Evolutionary conservation across 2,888 invertebrate species (phyloP), one percentile per base, ranked within the genome.

Genomic region (Brachyopa scutellaris): DNA sequence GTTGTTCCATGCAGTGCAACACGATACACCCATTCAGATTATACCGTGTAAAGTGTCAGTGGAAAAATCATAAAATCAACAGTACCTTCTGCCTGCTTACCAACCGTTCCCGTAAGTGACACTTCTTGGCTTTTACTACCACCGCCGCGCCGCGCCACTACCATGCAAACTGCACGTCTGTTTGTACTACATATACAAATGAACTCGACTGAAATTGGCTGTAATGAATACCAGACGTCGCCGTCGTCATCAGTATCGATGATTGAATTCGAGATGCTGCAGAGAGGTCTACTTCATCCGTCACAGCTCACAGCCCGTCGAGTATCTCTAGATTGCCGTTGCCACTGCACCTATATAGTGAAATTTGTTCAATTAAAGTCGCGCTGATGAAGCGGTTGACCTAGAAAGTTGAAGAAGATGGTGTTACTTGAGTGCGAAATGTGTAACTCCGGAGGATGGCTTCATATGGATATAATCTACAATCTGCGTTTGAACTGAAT

Each of bases 211-310:
- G 23, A 53, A 33, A 70, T 76, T 69, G 62, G 57, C 42, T 80
- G 76, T 69, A 80, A 80, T 76, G 76, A 76, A 80, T 80, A 69
- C 42, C 69, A 80, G 47, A 66, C 67, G 31, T 55, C 67, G 79
- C n/a, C n/a, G n/a, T 26, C 26, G 26, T 26, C 26, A 6, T 26
- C 26, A 6, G 51, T 70, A 62, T 80, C 76, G 69, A 69, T 80
- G 80, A 80, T 80, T 80, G 80, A 80, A 76, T 76, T 69, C 69
- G 69, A 80, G 69, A 80, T 76, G 62, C 13, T 42, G 76, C 23
- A 15, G 76, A 80, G 80, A 80, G 80, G 76, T 69, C 67, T 67
- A 76, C 80, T 76, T 69, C 49, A 62, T 57, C 47, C 42, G 62
- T 80, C 69, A 70, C 70, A 64, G 69, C 61, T 80, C 69, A 70